Conservation (phyloP, 2,888 invertebrate genomes). For the Noctua pronuba region DNA sequence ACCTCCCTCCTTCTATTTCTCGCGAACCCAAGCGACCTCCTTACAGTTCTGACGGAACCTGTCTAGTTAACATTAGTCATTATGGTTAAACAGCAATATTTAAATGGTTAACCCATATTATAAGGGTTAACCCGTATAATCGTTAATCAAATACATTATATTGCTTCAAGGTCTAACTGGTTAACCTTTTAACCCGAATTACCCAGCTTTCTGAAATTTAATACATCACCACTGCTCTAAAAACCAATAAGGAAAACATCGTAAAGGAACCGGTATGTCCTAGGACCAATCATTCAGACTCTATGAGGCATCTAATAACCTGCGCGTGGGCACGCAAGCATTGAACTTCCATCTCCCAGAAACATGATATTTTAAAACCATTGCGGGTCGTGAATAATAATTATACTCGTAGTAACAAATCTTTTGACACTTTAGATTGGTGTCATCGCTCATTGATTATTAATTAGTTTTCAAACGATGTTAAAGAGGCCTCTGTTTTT, state of each 20-base stretch:
- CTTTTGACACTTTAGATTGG: neutral
- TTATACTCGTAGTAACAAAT: neutral
- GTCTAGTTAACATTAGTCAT: too few species aligned
- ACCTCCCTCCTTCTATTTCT: too few species aligned
- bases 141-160: too few species aligned
- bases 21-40: too few species aligned
- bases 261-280: neutral
- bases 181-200: neutral
- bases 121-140: neutral
- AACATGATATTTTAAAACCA: neutral
- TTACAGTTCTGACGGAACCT: too few species aligned
- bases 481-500: slow-evolving; percentile 17
- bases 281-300: neutral
- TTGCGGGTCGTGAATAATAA: neutral
- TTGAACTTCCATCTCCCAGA: neutral
- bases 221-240: neutral
- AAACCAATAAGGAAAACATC: neutral
- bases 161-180: too few species aligned
- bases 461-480: neutral
- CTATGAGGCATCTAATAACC: neutral
- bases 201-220: neutral
- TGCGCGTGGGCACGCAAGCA: neutral
- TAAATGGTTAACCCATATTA: neutral
- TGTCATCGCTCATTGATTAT: slow-evolving; percentile 7
- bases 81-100: too few species aligned